Evolutionary conservation across 2,888 invertebrate genomes (phyloP).

Genomic region (Drosophila helvetica): DNA sequence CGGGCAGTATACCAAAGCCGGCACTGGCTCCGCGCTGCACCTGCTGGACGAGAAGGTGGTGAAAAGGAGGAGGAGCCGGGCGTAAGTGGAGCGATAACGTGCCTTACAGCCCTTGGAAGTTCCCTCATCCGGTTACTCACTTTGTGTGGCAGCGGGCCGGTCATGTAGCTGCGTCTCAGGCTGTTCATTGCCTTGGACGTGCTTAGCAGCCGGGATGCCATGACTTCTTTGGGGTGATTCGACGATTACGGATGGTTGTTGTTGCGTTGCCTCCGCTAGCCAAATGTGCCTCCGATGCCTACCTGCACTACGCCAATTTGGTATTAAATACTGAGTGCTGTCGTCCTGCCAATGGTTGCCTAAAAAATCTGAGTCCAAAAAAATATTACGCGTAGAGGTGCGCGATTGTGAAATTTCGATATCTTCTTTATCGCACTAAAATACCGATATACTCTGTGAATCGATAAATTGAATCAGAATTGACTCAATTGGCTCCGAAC

Average conservation of each 20-base stretch:
- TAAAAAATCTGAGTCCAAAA: conserved; percentile 47
- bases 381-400: conserved; percentile 52
- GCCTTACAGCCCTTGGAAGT: not conserved
- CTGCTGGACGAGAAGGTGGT: conserved; percentile 22
- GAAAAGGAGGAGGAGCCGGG: not conserved
- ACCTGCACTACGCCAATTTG: conserved; percentile 46
- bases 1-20: conserved; percentile 32
- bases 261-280: conserved; percentile 19
- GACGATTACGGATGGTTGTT: conserved; percentile 54
- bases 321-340: conserved; percentile 30
- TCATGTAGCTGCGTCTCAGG: conserved; percentile 80
- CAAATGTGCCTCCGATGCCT: conserved; percentile 29
- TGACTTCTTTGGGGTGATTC: conserved; percentile 78
- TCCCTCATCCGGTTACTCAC: conserved; percentile 24
- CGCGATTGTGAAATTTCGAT: conserved; percentile 71
- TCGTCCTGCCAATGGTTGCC: conserved; percentile 21
- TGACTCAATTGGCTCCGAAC: too few species aligned
- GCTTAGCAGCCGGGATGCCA: conserved; percentile 87
- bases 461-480: too few species aligned
- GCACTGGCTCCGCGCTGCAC: conserved; percentile 47
- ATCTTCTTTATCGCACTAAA: conserved; percentile 5
- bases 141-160: conserved; percentile 76
- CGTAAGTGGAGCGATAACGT: not conserved
- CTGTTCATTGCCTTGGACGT: conserved; percentile 86
- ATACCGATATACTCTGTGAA: too few species aligned